A percentile compares a stretch with the other conserved stretches of the same genome.
phyloP scores from a whole-genome alignment of 2,113 vertebrate species.

The Etia nguti region DNA sequence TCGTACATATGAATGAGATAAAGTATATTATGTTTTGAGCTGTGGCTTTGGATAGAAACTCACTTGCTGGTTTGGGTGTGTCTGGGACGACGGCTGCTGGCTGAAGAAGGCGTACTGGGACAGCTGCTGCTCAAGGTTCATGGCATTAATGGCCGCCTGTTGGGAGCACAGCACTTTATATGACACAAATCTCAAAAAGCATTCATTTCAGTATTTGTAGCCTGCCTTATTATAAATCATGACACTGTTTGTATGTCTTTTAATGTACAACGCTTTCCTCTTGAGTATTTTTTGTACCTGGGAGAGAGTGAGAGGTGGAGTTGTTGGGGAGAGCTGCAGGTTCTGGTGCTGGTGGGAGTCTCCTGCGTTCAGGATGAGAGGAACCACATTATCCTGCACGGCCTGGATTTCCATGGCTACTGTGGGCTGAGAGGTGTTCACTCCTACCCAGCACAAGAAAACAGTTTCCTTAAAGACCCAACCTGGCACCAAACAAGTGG shows the following conservation, averaged over 20 bases:
- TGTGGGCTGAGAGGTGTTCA: conserved; percentile 72
- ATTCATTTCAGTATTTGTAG: not conserved
- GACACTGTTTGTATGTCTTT: not conserved
- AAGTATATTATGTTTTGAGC: not conserved
- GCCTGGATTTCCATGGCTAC: conserved; percentile 74
- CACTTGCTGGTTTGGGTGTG: conserved; percentile 74
- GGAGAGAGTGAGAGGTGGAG: conserved; percentile 82
- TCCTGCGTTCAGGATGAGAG: conserved; percentile 78
- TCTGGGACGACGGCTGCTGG: conserved; percentile 78
- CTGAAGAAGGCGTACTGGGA: conserved; percentile 86
- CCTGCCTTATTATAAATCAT: not conserved
- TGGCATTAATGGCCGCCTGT: conserved; percentile 83
- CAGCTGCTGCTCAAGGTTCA: conserved; percentile 89
- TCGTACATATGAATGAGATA: not conserved
- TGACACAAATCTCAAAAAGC: not conserved
- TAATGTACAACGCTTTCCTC: not conserved
- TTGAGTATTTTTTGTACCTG: conserved; percentile 70
- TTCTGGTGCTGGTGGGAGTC: conserved; percentile 75
- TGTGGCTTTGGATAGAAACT: conserved; percentile 24
- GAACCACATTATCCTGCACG: conserved; percentile 71
- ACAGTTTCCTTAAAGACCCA: conserved; percentile 14
- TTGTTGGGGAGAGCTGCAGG: conserved; percentile 81
- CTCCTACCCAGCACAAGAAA: conserved; percentile 67
- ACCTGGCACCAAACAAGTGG: not conserved
- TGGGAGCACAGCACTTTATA: not conserved